Base-by-base conservation (phyloP, 2,113 vertebrate genomes). In the Potamarius usumacintae region DNA sequence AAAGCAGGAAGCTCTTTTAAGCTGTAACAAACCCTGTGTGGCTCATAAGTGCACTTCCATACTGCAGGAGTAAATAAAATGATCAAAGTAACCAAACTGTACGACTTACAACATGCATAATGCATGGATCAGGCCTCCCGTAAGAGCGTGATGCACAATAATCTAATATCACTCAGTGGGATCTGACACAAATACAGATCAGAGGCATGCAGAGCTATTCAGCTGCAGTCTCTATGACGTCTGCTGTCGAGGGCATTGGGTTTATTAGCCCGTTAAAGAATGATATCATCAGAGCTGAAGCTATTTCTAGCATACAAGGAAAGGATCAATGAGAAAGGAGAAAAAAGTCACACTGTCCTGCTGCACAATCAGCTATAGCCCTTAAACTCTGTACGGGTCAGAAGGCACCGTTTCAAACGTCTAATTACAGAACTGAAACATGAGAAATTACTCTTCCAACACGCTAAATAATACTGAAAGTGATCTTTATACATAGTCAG, bases 211-310 rank as follows among this genome's bases (percentile, higher is more conserved):
- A 42, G 12, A 65, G 34, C 78, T 50, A 82, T 60, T 87, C 78
- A 20, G 63, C 74, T 18, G 53, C 65, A 4, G 65, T 11, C 18
- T 67, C 62, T 14, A 2, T 87, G 85, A 72, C 80, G 81, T 83
- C 72, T 42, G 48, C 82, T 17, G 69, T 58, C 12, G 71, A 62
- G 86, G 81, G 57, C 86, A 67, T 8, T 7, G 86, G 52, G 81
- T 84, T 88, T 83, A 88, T 65, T 78, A 65, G 57, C 1, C 50
- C 42, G 48, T 88, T 84, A 88, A 88, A 57, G 81, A 57, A 88
- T 88, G 86, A 88, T 77, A 76, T 84, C 86, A 84, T 84, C 86
- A 42, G 30, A 78, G 50, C 11, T 55, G 8, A 84, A 78, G 81
- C 86, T 83, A 88, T 78, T 84, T 83, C 58, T 12, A 79, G 80